Evolutionary conservation across 1,140 invertebrate species (phyloP), one percentile per base, ranked within the genome.

Genomic region (Brachionus rotundiformis): DNA sequence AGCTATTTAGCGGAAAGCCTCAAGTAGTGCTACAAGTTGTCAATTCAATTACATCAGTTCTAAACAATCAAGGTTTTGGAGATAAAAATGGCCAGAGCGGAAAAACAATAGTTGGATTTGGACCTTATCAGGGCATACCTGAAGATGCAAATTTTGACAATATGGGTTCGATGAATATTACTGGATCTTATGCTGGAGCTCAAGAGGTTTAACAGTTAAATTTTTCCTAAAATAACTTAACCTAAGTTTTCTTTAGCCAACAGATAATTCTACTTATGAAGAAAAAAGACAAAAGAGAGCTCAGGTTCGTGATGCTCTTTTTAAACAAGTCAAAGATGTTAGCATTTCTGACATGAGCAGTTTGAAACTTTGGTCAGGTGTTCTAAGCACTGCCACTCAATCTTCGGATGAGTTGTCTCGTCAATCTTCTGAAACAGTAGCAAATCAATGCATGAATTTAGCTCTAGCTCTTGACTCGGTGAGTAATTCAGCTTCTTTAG

Each of bases 41-140:
- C 3, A 79, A 59, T 41, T 79, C 76, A 13, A 79, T 79, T 19
- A 63, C 76, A 25, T 79, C 76, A 41, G 36, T 79, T 27, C 54
- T 79, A 25, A 79, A 79, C 27, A 79, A 54, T 79, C 59, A 59
- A 39, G 59, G 76, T 23, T 54, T 63, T 59, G 29, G 44, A 3
- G 76, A 79, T 25, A 79, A 79, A 63, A 79, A 79, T 19, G n/a
- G 76, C 11, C 16, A 23, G 25, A 25, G 36, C 27, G 25, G 39
- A 13, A 73, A 73, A 25, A 11, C 68, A 13, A 73, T 73, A 25
- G 68, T 73, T 41, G 68, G 68, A 19, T 73, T 73, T 73, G 68
- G 68, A 5, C 68, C 68, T 23, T 73, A 27, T 27, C 68, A 73
- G 27, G 68, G 68, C 19, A 44, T 73, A 47, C 68, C 68, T 25